Evolutionary conservation across 1,140 invertebrate genomes (phyloP), one percentile per base, ranked within the genome.

Genomic region (Zaprionus inermis): DNA sequence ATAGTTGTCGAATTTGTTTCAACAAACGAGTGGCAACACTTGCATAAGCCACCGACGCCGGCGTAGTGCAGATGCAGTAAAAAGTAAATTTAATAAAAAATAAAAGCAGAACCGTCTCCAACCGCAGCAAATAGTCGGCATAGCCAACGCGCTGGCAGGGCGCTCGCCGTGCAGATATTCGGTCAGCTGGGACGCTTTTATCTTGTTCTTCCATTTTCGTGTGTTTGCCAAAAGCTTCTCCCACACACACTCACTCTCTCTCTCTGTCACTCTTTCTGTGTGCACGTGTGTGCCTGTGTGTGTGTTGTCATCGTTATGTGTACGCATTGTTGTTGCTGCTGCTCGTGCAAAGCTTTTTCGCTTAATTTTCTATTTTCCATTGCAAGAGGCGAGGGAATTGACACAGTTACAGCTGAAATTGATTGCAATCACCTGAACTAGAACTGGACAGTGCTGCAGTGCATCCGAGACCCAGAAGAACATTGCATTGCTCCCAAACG

Each of bases 221-320:
- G 68, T 64, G 20, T 55, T 67, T 56, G 65, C 36, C 51, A 49
- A 78, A 79, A 79, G 76, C 78, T 79, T 10, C 18, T 55, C 49
- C 56, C 54, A 32, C 30, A 9, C 30, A 10, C 30, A 32, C 57
- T 6, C 22, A 2, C 22, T 24, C 22, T 24, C 22, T 24, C 22
- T 24, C 22, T 24, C 22, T 28, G n/a, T n/a, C n/a, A n/a, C 24
- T 44, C 5, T n/a, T 6, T 22, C 16, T 49, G 18, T 12, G 10
- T 7, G 10, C n/a, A n/a, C n/a, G n/a, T 20, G 41, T 18, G n/a
- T 16, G n/a, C 9, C 0, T 46, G 16, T 22, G 18, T 49, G 10
- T 49, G 77, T 79, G 77, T 79, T 79, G 77, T 79, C 76, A 79
- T 78, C 77, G 77, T 79, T 79, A 79, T 78, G 75, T 65, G 72